Base-by-base conservation (phyloP, 2,113 vertebrate genomes). In the Piprites chloris region DNA sequence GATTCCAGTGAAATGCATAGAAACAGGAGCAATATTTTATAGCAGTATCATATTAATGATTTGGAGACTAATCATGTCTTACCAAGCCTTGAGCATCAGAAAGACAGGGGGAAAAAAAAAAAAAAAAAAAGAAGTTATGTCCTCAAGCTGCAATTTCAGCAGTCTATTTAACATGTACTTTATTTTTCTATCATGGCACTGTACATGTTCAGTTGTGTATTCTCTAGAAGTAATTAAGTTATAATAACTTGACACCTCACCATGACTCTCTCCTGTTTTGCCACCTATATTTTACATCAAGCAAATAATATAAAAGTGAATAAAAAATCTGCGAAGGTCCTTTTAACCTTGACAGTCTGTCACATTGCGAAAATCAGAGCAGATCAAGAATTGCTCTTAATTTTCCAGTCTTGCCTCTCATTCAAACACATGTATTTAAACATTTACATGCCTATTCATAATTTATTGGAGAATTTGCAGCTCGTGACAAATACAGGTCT, bases 401-500 rank as follows among this genome's bases (percentile, higher is more conserved):
- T 91, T 85, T 90, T 77, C 85, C 42, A 88, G 63, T 12, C 47
- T 84, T 84, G 47, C 82, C 72, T 93, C 90, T 87, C 87, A 67
- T 90, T 84, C 87, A 84, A 97, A 87, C 75, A 91, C 68, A 69
- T 9, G 12, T 68, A 69, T 95, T 91, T 89, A 89, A 85, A 94
- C 80, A 83, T 85, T 94, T 88, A 91, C 85, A 74, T 90, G 82
- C 35, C 72, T 86, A 96, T 95, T 90, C 83, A 94, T 96, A 97
- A 96, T 94, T 97, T 83, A 95, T 88, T 89, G 86, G 37, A 72
- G 65, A 47, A 79, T 89, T 92, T 92, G 67, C 87, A 74, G 85
- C 68, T 95, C 76, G 26, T 90, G 66, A 83, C 73, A 85, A 93
- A 87, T 79, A 91, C 53, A 85, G 81, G 80, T 89, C 71, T 92